Percentiles rank a stretch among this genome's conserved stretches.
These are phyloP conservation scores for Illadopsis cleaveri DNA, from an alignment of 2,113 vertebrate species.

Conservation along the genomic window DNA sequence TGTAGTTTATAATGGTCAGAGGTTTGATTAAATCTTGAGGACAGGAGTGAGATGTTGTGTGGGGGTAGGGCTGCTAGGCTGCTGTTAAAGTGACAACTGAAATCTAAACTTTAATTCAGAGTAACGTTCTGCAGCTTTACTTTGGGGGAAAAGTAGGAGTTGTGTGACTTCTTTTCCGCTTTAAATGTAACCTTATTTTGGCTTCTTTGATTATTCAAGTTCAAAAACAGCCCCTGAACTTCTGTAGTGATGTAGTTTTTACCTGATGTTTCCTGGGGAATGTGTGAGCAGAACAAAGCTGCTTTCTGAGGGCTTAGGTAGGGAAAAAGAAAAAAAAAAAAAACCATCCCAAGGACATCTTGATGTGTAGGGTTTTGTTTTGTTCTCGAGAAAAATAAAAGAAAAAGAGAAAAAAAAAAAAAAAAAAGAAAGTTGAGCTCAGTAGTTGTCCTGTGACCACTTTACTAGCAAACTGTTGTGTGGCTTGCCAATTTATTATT, in stretches of 20 bases:
- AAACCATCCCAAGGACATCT: constrained; percentile 14
- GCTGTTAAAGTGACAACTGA: background rate
- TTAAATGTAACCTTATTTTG: background rate
- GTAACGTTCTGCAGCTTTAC: constrained; percentile 8
- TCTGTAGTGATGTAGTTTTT: background rate
- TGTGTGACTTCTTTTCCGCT: background rate
- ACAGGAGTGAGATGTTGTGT: background rate
- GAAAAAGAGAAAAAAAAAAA: background rate
- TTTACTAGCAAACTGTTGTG: constrained; percentile 67
- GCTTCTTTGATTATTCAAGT: background rate
- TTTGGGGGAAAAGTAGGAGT: background rate
- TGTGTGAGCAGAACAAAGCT: constrained; percentile 28
- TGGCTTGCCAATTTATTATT: constrained; percentile 73
- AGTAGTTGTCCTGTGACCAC: constrained; percentile 64
- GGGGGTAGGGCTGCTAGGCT: constrained; percentile 19
- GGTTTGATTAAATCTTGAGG: background rate
- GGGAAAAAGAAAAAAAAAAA: background rate
- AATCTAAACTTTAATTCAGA: background rate
- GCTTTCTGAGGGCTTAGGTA: constrained; percentile 10
- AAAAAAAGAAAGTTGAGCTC: background rate
- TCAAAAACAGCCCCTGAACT: background rate
- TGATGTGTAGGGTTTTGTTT: constrained; percentile 27
- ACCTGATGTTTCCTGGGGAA: constrained; percentile 19
- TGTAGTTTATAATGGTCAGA: background rate
- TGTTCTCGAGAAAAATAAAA: background rate